These are phyloP conservation scores for Gymnocephalus cernua DNA, from an alignment of 2,113 vertebrate species.

Conservation along the genomic window DNA sequence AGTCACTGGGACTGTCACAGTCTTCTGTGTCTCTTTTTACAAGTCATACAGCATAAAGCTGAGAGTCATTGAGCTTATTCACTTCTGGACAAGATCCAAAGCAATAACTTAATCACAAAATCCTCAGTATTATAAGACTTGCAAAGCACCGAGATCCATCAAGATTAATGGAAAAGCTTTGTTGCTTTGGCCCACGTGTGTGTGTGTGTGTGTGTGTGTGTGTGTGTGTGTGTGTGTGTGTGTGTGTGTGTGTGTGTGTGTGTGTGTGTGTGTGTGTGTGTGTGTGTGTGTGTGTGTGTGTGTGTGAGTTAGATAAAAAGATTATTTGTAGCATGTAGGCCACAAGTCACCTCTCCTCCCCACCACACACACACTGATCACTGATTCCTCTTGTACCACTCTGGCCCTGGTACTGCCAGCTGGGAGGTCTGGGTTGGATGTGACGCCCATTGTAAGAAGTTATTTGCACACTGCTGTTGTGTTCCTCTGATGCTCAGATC, in stretches of 20 bases:
- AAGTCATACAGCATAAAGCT: neutral
- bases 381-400: constrained; percentile 58
- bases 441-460: constrained; percentile 60
- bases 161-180: constrained; percentile 65
- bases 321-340: constrained; percentile 68
- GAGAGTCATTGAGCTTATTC: constrained; percentile 10
- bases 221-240: neutral
- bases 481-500: neutral
- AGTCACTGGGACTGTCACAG: constrained; percentile 7
- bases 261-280: neutral
- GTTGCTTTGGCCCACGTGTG: constrained; percentile 55
- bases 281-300: constrained; percentile 37
- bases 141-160: constrained; percentile 39
- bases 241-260: constrained; percentile 19
- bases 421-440: constrained; percentile 59
- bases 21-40: constrained; percentile 7
- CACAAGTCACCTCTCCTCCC: constrained; percentile 46
- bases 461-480: constrained; percentile 16
- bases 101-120: constrained; percentile 53
- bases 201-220: constrained; percentile 31
- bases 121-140: constrained; percentile 47
- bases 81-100: constrained; percentile 15
- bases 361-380: constrained; percentile 47
- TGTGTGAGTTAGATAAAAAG: constrained; percentile 50
- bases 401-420: constrained; percentile 71